These are phyloP conservation scores for Alethe diademata DNA, from an alignment of 2,113 vertebrate genomes.

Conservation along the genomic window DNA sequence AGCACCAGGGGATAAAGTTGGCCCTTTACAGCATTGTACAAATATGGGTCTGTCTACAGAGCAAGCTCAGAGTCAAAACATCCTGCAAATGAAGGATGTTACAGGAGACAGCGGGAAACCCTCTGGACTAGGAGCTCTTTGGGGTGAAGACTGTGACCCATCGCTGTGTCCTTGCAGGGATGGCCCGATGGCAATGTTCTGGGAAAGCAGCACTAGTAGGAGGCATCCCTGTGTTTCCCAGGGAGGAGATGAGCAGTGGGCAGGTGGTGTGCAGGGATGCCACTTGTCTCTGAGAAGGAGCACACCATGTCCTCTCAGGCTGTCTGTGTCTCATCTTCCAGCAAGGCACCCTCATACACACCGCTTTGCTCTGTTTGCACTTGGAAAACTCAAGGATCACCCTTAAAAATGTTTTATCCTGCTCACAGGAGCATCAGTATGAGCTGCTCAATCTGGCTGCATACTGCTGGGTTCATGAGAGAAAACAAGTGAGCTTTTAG, in stretches of 20 bases:
- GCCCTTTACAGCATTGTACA: not conserved
- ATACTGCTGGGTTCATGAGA: not conserved
- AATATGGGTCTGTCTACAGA: not conserved
- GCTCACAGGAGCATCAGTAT: not conserved
- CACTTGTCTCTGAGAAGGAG: not conserved
- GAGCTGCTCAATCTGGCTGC: not conserved
- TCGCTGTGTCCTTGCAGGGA: not conserved
- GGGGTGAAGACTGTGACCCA: not conserved
- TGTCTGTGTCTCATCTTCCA: not conserved
- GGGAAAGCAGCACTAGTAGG: not conserved
- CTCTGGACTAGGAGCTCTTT: not conserved
- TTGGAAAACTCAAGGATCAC: not conserved
- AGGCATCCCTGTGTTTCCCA: not conserved
- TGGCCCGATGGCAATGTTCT: not conserved
- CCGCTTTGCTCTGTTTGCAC: fast-evolving
- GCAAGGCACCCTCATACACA: not conserved
- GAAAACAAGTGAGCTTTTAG: not conserved
- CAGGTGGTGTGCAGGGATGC: not conserved
- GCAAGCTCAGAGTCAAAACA: not conserved
- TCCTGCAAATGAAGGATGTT: not conserved
- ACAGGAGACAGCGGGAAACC: not conserved
- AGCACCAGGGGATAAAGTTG: not conserved
- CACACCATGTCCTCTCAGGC: not conserved
- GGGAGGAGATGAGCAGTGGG: not conserved
- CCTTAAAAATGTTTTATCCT: not conserved